These are phyloP conservation scores for Notiomystis cincta DNA, from an alignment of 2,113 vertebrate species.

Conservation along the genomic window DNA sequence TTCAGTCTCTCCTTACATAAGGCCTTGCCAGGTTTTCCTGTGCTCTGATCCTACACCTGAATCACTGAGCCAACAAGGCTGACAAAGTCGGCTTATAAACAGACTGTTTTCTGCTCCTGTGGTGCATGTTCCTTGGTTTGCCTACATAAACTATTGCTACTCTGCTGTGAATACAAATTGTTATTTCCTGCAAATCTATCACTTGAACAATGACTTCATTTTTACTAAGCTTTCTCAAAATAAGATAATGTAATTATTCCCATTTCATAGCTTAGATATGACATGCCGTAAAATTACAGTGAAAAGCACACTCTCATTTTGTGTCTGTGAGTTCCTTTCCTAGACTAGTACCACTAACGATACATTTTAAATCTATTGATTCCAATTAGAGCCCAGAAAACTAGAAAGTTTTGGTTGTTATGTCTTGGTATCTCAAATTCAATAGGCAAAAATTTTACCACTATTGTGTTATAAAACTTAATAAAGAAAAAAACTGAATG, in stretches of 20 bases:
- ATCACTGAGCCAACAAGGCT: not conserved
- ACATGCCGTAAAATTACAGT: not conserved
- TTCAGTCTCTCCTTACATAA: not conserved
- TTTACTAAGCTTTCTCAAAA: not conserved
- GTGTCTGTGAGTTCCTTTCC: not conserved
- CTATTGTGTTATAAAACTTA: not conserved
- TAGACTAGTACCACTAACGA: not conserved
- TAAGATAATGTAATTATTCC: not conserved
- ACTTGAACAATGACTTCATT: not conserved
- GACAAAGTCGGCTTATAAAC: rapidly evolving
- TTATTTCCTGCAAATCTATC: not conserved
- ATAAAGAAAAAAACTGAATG: not conserved
- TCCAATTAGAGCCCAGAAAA: not conserved
- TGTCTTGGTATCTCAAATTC: not conserved
- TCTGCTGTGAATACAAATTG: not conserved
- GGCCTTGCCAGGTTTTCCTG: not conserved
- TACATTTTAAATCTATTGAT: not conserved
- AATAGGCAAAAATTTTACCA: not conserved
- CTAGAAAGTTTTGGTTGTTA: not conserved
- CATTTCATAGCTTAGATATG: not conserved
- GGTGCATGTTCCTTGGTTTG: not conserved
- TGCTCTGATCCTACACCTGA: not conserved
- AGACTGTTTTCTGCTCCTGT: not conserved
- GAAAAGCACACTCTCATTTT: not conserved
- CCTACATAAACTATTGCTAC: not conserved